Conservation (phyloP, 64 coral and sea anemone species). For the Platygyra sinensis region DNA sequence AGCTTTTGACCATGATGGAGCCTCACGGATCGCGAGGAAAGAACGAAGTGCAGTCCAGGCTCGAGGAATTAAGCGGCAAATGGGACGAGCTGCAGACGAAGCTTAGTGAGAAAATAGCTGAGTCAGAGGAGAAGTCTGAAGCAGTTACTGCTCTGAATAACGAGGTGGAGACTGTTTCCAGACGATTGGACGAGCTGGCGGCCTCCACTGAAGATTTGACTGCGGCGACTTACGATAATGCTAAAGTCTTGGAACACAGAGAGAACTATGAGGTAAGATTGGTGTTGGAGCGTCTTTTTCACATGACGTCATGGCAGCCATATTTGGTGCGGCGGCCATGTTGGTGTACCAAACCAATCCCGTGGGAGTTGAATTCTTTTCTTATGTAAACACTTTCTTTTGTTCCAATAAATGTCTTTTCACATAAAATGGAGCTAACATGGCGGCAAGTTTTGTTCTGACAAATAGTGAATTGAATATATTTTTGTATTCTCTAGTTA, state of each 20-base stretch:
- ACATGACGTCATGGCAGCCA: too few relatives aligned
- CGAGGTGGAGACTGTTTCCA: slow-evolving; percentile 60
- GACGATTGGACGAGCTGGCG: slow-evolving; percentile 61
- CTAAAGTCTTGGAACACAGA: slow-evolving; percentile 64
- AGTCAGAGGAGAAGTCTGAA: slow-evolving; percentile 42
- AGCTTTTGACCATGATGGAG: slow-evolving; percentile 46
- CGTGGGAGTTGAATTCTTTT: too few relatives aligned
- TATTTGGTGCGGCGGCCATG: too few relatives aligned
- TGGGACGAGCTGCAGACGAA: slow-evolving; percentile 57
- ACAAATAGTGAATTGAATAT: too few relatives aligned
- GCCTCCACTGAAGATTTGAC: slow-evolving; percentile 85
- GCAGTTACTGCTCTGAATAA: slow-evolving; percentile 60
- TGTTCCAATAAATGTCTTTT: too few relatives aligned
- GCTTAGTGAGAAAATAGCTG: slow-evolving; percentile 37
- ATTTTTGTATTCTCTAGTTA: too few relatives aligned
- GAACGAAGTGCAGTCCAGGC: neutral
- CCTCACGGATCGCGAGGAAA: neutral
- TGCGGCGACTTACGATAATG: slow-evolving; percentile 48
- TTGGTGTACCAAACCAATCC: too few relatives aligned
- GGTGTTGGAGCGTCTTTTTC: too few relatives aligned
- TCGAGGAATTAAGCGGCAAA: slow-evolving; percentile 14
- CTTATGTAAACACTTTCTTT: too few relatives aligned
- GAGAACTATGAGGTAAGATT: slow-evolving; percentile 81
- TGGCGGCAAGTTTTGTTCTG: too few relatives aligned
- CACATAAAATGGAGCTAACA: too few relatives aligned